Evolutionary conservation across 1,140 invertebrate genomes (phyloP).

Genomic region (Gonioctena quinquepunctata): DNA sequence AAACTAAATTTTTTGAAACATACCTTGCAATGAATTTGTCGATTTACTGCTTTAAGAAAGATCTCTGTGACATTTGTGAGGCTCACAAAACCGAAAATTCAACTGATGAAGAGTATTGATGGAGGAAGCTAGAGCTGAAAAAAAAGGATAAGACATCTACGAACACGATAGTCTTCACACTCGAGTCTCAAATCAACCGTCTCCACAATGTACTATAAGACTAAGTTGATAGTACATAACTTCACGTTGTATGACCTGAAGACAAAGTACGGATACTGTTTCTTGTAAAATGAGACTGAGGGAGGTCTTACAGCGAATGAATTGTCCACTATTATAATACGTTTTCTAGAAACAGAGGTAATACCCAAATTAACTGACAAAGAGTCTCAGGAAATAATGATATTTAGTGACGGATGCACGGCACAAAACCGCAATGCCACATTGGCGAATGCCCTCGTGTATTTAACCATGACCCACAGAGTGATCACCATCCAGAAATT

Average conservation of each 20-base stretch:
- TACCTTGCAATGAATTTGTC: background rate
- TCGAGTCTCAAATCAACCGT: background rate
- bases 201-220: background rate
- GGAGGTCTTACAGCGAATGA: background rate
- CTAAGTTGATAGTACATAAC: background rate
- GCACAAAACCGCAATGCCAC: background rate
- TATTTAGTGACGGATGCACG: background rate
- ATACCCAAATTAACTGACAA: background rate
- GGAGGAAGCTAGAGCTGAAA: background rate
- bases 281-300: background rate
- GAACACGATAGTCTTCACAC: background rate
- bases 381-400: background rate
- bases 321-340: background rate
- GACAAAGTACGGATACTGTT: background rate
- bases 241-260: background rate
- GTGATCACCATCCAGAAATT: slow-evolving; percentile 32
- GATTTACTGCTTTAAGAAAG: background rate
- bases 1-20: background rate
- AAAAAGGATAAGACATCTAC: background rate
- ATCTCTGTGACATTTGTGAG: background rate
- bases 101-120: background rate
- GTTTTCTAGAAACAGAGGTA: background rate
- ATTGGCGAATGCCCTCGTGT: slow-evolving; percentile 19
- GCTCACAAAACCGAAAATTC: background rate
- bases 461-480: slow-evolving; percentile 13